Base-by-base conservation (phyloP, 1,140 invertebrate genomes). In the Cotesia vestalis region DNA sequence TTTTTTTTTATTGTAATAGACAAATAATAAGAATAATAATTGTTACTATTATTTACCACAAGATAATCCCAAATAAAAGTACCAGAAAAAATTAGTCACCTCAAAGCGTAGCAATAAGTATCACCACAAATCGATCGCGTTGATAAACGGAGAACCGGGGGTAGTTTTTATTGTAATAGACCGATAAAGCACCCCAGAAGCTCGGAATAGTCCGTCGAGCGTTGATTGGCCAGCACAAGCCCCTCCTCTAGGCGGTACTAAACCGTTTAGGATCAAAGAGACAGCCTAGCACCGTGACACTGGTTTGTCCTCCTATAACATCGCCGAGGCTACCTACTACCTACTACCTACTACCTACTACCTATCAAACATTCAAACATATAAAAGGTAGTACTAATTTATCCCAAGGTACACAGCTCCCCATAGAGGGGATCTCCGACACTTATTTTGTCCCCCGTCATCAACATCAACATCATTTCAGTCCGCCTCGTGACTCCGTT, bases 161-260 rank as follows among this genome's bases (percentile, higher is more conserved):
- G 67, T 71, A 74, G 72, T 76, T 79, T 76, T 27, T 27, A 27
- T 27, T 27, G 3, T 27, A 27, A 3, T 3, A 27, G 27, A 3
- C 61, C 70, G 67, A 79, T 78, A 77, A 80, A 72, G 63, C 73
- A 78, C 79, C 80, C 82, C 75, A 55, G 17, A 46, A 46, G 5
- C 59, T 67, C 14, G 14, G 34, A 71, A 60, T 27, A 38, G 55
- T 35, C 53, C n/a, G 36, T 27, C 27, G 38, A 11, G 8, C 17
- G 55, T 60, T 67, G 67, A 86, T 86, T 86, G 85, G 85, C 73
- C 66, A 73, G 69, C 59, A 4, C 9, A 74, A 72, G 82, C 84
- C 83, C 80, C 85, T 84, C 85, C 84, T 78, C 77, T 80, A 83
- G 84, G 84, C 83, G 85, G 77, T 78, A 73, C 80, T 76, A 62